Base-by-base conservation (phyloP, 2,113 vertebrate species). In the Hyperoodon ampullatus region DNA sequence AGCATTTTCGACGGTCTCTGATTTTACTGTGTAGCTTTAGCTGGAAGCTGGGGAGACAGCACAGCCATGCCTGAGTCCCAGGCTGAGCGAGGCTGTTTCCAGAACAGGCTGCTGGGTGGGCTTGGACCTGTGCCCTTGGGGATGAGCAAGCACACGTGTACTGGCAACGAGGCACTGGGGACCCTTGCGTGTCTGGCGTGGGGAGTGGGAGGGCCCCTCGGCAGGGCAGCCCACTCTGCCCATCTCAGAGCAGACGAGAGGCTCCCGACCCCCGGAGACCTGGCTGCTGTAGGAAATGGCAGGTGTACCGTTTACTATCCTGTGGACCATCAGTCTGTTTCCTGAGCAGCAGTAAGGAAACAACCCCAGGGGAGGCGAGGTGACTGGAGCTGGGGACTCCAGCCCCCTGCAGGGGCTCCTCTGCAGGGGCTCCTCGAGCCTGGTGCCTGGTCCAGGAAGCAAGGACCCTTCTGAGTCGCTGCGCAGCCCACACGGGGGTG, bases 351-450 rank as follows among this genome's bases (percentile, higher is more conserved):
- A 2, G 42, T 2, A 2, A n/a, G 47, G 63, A 8, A 58, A 8
- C 21, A 0, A 0, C 30, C 30, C n/a, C 4, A 2, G 10, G 71
- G 50, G 24, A 28, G 35, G 5, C 0, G 5, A 39, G 5, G 33
- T 1, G 30, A 19, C 1, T 23, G 70, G 72, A 8, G 14, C 1
- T 16, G 15, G 15, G 15, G 53, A 18, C 53, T 53, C 53, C 53
- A 18, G 1, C 15, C 53, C 15, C 53, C 53, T 53, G 53, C 53
- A 53, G 53, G 50, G 21, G 23, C 5, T 21, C 42, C 50, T n/a
- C 11, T 53, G 53, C 53, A 53, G 53, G 50, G 21, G 23, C 5
- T 21, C 42, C 50, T n/a, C 11, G 3, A 50, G 75, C 19, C 78
- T 30, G 0, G 0, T 28, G 55, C 42, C 55, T 65, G 39, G 81